These are phyloP conservation scores for Prionailurus bengalensis DNA, from an alignment of 2,113 vertebrate genomes.

Conservation along the genomic window DNA sequence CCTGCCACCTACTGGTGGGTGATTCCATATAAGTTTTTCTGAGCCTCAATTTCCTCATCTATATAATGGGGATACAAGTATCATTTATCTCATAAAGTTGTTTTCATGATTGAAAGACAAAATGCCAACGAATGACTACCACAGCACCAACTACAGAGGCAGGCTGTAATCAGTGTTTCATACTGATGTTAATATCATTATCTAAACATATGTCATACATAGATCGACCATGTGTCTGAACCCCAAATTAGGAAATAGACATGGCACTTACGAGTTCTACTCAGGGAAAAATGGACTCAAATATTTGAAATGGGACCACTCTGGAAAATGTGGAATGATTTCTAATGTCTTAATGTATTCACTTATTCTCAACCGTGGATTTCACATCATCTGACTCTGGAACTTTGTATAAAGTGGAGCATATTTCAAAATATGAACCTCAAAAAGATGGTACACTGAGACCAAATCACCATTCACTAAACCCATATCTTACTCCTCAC, in stretches of 20 bases:
- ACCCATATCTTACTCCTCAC: background rate
- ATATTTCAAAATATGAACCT: background rate
- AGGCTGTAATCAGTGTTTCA: background rate
- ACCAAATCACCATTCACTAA: background rate
- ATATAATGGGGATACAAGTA: background rate
- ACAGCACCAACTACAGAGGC: background rate
- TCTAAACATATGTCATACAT: background rate
- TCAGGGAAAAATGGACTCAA: background rate
- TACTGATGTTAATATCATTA: background rate
- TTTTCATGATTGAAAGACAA: background rate
- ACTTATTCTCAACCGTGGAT: background rate
- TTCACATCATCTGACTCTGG: background rate
- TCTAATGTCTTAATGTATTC: background rate
- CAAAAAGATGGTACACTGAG: background rate
- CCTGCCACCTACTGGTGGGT: background rate
- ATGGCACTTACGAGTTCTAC: background rate
- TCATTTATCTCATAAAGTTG: background rate
- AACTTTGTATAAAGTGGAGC: background rate
- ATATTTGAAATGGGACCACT: background rate
- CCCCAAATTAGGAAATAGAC: background rate
- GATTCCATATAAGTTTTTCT: background rate
- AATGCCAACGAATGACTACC: background rate
- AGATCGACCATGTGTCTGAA: background rate
- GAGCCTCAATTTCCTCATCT: background rate
- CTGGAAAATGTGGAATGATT: constrained; percentile 6